Percentiles rank a stretch among this genome's conserved stretches.
phyloP scores from a whole-genome alignment of 2,797 vertebrate genomes.

The Acanthornis magna region DNA sequence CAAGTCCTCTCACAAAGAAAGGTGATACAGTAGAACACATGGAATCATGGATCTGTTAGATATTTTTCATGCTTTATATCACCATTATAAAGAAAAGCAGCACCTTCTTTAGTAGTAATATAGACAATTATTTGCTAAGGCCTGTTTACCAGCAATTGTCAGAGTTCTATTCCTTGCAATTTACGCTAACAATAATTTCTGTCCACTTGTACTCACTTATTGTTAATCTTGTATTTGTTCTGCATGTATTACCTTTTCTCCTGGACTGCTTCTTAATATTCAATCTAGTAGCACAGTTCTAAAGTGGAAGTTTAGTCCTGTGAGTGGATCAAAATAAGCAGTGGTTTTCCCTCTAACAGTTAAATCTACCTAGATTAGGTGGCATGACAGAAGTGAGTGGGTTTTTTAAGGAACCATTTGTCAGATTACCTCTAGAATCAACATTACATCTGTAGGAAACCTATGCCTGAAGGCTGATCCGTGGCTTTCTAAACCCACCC shows the following conservation, averaged over 20 bases:
- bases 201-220: background rate
- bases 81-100: background rate
- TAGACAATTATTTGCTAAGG: background rate
- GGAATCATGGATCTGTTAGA: background rate
- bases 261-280: background rate
- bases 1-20: background rate
- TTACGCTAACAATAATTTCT: background rate
- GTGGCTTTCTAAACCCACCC: constrained; percentile 31
- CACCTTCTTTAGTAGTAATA: background rate
- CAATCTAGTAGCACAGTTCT: background rate
- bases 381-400: background rate
- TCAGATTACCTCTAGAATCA: constrained; percentile 24
- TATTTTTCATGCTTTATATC: background rate
- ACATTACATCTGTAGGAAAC: constrained; percentile 18
- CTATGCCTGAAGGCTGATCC: background rate
- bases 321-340: background rate
- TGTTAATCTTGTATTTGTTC: background rate
- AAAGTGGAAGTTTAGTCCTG: background rate
- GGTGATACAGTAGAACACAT: background rate
- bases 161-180: background rate
- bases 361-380: background rate
- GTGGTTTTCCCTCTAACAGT: background rate
- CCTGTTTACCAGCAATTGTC: background rate
- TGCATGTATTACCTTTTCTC: background rate
- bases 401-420: background rate